Base-by-base conservation (phyloP, 2,797 vertebrate genomes). In the Enoplosus armatus region DNA sequence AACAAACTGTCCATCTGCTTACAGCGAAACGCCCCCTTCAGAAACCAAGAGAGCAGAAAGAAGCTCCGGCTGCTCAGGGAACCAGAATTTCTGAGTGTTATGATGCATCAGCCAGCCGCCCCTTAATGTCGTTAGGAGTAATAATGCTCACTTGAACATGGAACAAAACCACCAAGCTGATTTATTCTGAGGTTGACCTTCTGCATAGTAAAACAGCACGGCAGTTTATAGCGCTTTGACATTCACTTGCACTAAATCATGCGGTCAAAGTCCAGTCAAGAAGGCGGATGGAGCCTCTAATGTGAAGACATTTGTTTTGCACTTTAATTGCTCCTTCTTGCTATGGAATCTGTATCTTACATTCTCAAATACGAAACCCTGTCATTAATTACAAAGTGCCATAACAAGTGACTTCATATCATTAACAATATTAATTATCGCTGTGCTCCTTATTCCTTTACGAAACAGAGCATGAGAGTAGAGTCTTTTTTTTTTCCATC, bases 391-490 rank as follows among this genome's bases (percentile, higher is more conserved):
- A 95, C 92, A 89, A 85, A 92, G 90, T 88, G 93, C 90, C 86
- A 94, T 94, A 95, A 95, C 88, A 91, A 92, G 89, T 92, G 80
- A 96, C 86, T 91, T 89, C 79, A 93, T 95, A 92, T 96, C 86
- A 94, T 93, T 94, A 94, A 86, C 94, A 90, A 90, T 95, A 96
- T 96, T 96, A 96, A 96, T 96, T 95, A 95, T 93, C 90, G 86
- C 91, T 90, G 78, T 86, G 91, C 90, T 94, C 90, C 93, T 90
- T 93, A 93, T 96, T 95, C 69, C 92, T 96, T 94, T 94, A 94
- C 85, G 93, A 95, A 95, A 93, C 92, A 93, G 89, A 91, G 81
- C 79, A 92, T 85, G 94, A 90, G 93, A 88, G 90, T 83, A 84
- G 90, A 89, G 89, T 70, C 80, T 93, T 84, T 82, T 91, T 61